Percentiles rank a stretch among this genome's conserved stretches.
Conservation (phyloP, 2,888 invertebrate species). For the Podotricha telesiphe region DNA sequence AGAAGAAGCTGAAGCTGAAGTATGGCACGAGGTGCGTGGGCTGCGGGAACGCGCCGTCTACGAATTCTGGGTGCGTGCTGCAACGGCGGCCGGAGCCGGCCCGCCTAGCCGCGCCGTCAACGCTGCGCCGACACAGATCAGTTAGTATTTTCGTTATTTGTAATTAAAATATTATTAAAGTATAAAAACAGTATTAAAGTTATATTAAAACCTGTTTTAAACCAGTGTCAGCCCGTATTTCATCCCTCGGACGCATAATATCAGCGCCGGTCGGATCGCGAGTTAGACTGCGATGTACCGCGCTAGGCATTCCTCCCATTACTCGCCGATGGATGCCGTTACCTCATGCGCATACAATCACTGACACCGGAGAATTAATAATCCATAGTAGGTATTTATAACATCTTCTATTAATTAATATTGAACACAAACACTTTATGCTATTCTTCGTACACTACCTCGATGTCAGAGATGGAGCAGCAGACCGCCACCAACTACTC, state of each 20-base stretch:
- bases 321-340: slow-evolving; percentile 84
- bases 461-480: slow-evolving; percentile 82
- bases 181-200: not conserved
- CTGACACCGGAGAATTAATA: slow-evolving; percentile 84
- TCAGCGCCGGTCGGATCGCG: slow-evolving; percentile 85
- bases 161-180: not conserved
- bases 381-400: slow-evolving; percentile 83
- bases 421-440: not conserved
- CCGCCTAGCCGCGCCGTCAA: slow-evolving; percentile 84
- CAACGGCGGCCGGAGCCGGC: slow-evolving; percentile 85
- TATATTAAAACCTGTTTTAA: not conserved
- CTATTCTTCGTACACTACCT: slow-evolving; percentile 11
- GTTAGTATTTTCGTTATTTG: slow-evolving; percentile 41
- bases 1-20: slow-evolving; percentile 39
- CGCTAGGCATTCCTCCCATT: slow-evolving; percentile 86
- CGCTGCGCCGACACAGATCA: slow-evolving; percentile 79
- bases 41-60: slow-evolving; percentile 88
- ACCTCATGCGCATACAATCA: slow-evolving; percentile 83
- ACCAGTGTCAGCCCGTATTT: slow-evolving; percentile 89
- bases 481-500: slow-evolving; percentile 89
- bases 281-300: slow-evolving; percentile 86
- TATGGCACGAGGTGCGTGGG: slow-evolving; percentile 86
- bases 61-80: slow-evolving; percentile 92
- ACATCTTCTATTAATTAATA: not conserved
- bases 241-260: slow-evolving; percentile 88